These are phyloP conservation scores for Neofelis nebulosa DNA, from an alignment of 2,113 vertebrate genomes.

Conservation along the genomic window DNA sequence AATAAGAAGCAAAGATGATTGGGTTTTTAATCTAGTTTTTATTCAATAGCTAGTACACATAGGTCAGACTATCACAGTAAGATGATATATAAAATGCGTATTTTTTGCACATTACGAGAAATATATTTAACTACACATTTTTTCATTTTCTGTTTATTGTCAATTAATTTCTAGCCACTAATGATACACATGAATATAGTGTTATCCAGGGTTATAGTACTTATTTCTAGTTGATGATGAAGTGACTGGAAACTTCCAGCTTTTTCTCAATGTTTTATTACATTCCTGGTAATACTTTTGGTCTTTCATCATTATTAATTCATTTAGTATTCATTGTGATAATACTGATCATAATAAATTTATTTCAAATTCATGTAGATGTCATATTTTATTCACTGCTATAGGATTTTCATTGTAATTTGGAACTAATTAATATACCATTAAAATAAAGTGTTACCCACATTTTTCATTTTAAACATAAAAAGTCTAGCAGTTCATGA, in stretches of 20 bases:
- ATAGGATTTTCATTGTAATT: conserved; percentile 75
- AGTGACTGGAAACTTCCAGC: conserved; percentile 49
- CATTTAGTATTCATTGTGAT: conserved; percentile 77
- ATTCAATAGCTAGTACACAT: conserved; percentile 29
- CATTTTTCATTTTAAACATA: conserved; percentile 71
- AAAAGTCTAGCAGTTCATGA: conserved; percentile 70
- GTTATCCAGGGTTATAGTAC: conserved; percentile 16
- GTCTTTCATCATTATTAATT: conserved; percentile 78
- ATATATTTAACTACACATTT: not conserved
- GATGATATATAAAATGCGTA: conserved; percentile 27
- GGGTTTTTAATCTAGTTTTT: conserved; percentile 44
- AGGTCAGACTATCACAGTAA: not conserved
- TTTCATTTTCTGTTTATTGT: conserved; percentile 48
- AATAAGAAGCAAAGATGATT: not conserved
- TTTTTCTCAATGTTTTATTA: conserved; percentile 72
- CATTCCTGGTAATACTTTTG: conserved; percentile 70
- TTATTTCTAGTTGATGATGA: conserved; percentile 67
- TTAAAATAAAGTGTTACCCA: conserved; percentile 77
- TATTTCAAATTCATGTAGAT: conserved; percentile 72
- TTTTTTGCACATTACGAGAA: conserved; percentile 32
- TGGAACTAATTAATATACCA: conserved; percentile 76
- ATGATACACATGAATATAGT: not conserved
- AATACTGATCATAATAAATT: conserved; percentile 76
- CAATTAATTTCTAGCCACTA: conserved; percentile 30
- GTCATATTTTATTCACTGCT: conserved; percentile 71